A percentile compares a stretch with the other conserved stretches of the same genome.
phyloP scores from a whole-genome alignment of 2,113 vertebrate species.

The Irena cyanogastra region DNA sequence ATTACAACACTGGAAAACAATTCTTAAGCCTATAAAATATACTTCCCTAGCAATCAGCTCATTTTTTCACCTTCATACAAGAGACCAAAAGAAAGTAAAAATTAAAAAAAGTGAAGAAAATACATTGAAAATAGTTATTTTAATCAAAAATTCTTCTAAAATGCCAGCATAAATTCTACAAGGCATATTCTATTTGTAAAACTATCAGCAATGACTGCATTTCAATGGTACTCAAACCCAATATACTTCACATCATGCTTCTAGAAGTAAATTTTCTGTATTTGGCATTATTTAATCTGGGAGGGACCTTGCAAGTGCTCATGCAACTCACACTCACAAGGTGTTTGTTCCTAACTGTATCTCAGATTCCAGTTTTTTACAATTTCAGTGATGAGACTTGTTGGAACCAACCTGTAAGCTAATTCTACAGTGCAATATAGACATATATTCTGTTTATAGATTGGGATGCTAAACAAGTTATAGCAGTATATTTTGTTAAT shows the following conservation, averaged over 20 bases:
- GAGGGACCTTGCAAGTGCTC: background rate
- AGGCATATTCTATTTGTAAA: background rate
- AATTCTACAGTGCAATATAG: background rate
- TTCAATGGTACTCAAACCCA: background rate
- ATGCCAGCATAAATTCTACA: background rate
- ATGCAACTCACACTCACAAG: background rate
- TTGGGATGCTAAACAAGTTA: background rate
- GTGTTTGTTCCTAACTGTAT: background rate
- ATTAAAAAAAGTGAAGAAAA: background rate
- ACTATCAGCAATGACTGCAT: background rate
- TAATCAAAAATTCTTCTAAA: background rate
- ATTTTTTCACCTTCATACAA: background rate
- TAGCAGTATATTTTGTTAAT: background rate
- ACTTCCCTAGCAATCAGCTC: background rate
- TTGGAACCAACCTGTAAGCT: background rate
- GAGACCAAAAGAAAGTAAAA: background rate
- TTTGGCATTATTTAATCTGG: constrained; percentile 14
- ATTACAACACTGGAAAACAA: background rate
- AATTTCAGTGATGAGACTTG: background rate
- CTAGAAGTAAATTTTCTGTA: constrained; percentile 9
- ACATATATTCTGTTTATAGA: background rate
- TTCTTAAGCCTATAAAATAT: background rate
- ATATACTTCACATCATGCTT: background rate
- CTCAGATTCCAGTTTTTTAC: background rate
- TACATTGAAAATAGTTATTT: background rate